These are phyloP conservation scores for Brachypodius melanocephalos DNA, from an alignment of 2,113 vertebrate genomes.

Conservation along the genomic window DNA sequence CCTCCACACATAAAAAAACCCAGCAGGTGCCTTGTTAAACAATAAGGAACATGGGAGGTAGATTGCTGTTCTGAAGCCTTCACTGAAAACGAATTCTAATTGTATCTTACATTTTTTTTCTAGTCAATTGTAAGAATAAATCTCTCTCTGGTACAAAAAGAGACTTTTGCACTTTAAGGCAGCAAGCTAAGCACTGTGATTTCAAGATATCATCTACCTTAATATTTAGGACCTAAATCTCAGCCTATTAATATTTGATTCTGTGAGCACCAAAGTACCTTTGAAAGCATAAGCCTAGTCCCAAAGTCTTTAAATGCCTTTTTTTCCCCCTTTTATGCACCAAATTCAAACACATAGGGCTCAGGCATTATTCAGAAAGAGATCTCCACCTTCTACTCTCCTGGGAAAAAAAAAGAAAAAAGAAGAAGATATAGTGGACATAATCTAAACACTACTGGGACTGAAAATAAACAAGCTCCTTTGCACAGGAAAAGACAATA, in stretches of 20 bases:
- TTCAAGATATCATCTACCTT: neutral
- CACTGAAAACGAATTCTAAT: neutral
- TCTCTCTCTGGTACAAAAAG: neutral
- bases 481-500: neutral
- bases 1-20: slow-evolving; percentile 3
- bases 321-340: neutral
- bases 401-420: neutral
- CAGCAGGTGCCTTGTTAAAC: slow-evolving; percentile 62
- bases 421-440: neutral
- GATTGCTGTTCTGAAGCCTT: slow-evolving; percentile 21
- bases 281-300: neutral
- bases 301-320: neutral
- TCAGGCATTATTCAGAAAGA: neutral
- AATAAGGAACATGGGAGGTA: slow-evolving; percentile 30
- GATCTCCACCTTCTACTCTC: neutral
- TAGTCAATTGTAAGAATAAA: neutral
- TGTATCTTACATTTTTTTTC: neutral
- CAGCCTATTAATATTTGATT: slow-evolving; percentile 13
- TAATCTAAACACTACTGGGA: neutral
- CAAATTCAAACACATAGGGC: neutral
- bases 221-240: neutral
- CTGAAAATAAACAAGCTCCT: neutral
- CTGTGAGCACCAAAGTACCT: neutral
- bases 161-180: neutral
- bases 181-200: neutral